Evolutionary conservation across 2,888 invertebrate genomes (phyloP).

Genomic region (Cosmopolites sordidus): DNA sequence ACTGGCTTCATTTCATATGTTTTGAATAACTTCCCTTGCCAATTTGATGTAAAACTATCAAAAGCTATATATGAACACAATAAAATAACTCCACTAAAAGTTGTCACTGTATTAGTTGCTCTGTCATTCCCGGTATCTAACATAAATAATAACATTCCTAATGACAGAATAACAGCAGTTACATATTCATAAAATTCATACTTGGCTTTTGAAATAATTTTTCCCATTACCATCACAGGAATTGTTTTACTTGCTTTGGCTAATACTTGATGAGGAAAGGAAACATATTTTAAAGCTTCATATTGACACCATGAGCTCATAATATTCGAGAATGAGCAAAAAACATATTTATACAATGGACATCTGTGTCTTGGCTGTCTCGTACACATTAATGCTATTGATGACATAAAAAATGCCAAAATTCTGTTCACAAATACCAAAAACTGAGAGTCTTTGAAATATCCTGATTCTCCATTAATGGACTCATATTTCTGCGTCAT

Average conservation of each 20-base stretch:
- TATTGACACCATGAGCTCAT: conserved; percentile 99
- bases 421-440: conserved; percentile 93
- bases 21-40: conserved; percentile 89
- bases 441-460: conserved; percentile 93
- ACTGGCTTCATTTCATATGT: conserved; percentile 74
- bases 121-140: conserved; percentile 66
- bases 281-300: conserved; percentile 96
- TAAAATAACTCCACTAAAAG: conserved; percentile 78
- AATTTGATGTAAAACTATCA: conserved; percentile 97
- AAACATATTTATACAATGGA: conserved; percentile 92
- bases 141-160: conserved; percentile 92
- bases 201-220: conserved; percentile 78
- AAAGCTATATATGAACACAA: conserved; percentile 87
- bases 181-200: conserved; percentile 90
- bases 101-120: conserved; percentile 61
- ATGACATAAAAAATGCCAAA: conserved; percentile 73
- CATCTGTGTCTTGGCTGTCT: conserved; percentile 70
- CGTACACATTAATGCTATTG: conserved; percentile 57
- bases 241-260: conserved; percentile 98
- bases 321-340: conserved; percentile 94
- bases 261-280: conserved; percentile 93
- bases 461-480: conserved; percentile 57
- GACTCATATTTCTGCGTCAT: conserved; percentile 82
- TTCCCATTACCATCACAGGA: conserved; percentile 98
- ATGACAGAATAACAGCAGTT: conserved; percentile 82